Percentiles rank a stretch among this genome's conserved stretches.
Conservation (phyloP, 2,113 vertebrate genomes). For the Ctenomys sociabilis region DNA sequence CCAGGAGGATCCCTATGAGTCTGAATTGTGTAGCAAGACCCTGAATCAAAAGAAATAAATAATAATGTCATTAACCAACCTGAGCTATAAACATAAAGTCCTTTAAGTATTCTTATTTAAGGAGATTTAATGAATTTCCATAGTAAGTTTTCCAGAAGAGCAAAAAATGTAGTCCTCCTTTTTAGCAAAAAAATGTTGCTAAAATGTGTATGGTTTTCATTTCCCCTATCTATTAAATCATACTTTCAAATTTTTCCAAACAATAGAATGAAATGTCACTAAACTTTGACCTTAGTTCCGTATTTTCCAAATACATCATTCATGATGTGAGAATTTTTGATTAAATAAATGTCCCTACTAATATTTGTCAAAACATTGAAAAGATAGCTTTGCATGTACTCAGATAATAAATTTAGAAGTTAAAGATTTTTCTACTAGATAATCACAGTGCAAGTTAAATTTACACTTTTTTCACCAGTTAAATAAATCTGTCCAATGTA, state of each 20-base stretch:
- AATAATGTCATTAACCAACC: not conserved
- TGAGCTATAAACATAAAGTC: not conserved
- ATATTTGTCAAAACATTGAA: not conserved
- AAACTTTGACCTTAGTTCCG: not conserved
- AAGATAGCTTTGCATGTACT: slow-evolving; percentile 41
- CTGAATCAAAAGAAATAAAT: no score
- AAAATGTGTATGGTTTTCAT: slow-evolving; percentile 38
- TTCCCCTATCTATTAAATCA: slow-evolving; percentile 21
- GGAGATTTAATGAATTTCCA: slow-evolving; percentile 23
- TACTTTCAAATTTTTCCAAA: slow-evolving; percentile 24
- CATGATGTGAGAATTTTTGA: not conserved
- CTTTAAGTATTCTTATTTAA: slow-evolving; percentile 27
- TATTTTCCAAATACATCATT: slow-evolving; percentile 15
- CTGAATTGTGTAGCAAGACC: no score
- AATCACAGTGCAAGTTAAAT: not conserved
- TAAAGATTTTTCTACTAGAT: slow-evolving; percentile 14
- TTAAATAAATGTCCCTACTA: slow-evolving; percentile 43
- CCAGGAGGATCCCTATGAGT: no score
- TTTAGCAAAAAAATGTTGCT: slow-evolving; percentile 35
- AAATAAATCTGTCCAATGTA: not conserved
- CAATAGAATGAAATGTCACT: not conserved
- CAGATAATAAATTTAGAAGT: slow-evolving; percentile 43
- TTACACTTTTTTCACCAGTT: not conserved
- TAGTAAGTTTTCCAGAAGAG: slow-evolving; percentile 9
- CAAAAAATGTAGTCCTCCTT: not conserved